Base-by-base conservation (phyloP, 2,113 vertebrate species). In the Phylloscopus whistleri region DNA sequence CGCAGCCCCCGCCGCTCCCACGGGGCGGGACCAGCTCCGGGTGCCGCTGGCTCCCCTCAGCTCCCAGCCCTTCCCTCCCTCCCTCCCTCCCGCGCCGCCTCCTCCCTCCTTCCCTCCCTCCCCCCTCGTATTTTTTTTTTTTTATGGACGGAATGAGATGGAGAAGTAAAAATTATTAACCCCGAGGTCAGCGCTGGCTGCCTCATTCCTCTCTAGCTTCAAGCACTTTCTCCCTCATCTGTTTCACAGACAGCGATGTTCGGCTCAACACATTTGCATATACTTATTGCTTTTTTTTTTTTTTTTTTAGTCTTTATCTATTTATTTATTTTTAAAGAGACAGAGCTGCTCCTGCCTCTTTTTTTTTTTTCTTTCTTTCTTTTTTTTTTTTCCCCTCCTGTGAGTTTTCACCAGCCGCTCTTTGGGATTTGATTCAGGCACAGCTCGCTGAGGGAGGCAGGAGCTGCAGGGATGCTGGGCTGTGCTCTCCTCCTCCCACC, bases 111-210 rank as follows among this genome's bases (percentile, higher is more conserved):
- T 39, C 67, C 39, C 48, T 43, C 43, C 60, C 55, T 43, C 35
- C 53, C 46, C 30, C 48, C 39, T 59, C 5, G 8, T 73, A 37
- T 94, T 93, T 94, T 96, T 91, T 93, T 94, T 96, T 91, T 96
- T 95, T 95, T 97, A 93, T 94, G 94, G 94, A 98, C 97, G 97
- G 98, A 98, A 98, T 98, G 98, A 98, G 98, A 98, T 98, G 98
- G 98, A 98, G 98, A 99, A 98, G 98, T 99, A 98, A 99, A 99
- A 99, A 98, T 99, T 99, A 98, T 99, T 99, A 99, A 99, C 99
- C 98, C 98, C 91, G 85, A 95, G 98, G 98, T 99, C 99, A 99
- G 98, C 98, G 93, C 98, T 98, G 95, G 83, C 93, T 96, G 98
- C 98, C 98, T 98, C 98, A 97, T 98, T 99, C 98, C 98, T 98